These are phyloP conservation scores for Proteles cristata DNA, from an alignment of 2,113 vertebrate genomes.

Conservation along the genomic window DNA sequence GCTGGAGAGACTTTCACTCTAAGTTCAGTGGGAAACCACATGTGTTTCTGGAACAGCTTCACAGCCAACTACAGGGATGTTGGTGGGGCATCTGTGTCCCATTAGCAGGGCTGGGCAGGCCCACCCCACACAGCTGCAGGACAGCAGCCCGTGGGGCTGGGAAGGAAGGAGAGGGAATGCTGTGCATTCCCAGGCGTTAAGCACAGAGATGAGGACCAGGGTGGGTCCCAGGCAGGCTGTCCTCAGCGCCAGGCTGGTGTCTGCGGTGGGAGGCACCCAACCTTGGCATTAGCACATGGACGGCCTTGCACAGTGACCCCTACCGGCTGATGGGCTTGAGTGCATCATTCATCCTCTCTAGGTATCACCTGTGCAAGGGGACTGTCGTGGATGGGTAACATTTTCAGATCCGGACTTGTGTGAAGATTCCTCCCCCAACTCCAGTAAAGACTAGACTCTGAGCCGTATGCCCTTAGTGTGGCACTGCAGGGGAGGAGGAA, in stretches of 20 bases:
- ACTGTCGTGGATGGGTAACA: fast-evolving
- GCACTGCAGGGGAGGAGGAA: not conserved
- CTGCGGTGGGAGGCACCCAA: not conserved
- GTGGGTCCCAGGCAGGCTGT: not conserved
- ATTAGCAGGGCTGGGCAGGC: constrained; percentile 68
- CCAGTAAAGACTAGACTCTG: not conserved
- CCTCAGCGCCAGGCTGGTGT: not conserved
- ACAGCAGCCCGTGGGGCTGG: constrained; percentile 59
- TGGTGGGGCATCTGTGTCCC: constrained; percentile 75
- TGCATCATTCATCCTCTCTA: not conserved
- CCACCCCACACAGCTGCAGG: not conserved
- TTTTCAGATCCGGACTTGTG: not conserved
- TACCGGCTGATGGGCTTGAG: not conserved
- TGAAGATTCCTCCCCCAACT: not conserved
- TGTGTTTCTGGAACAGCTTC: constrained; percentile 74
- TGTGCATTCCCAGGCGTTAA: not conserved
- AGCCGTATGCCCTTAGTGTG: too few relatives aligned
- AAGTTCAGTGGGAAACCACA: constrained; percentile 82
- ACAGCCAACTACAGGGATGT: constrained; percentile 76
- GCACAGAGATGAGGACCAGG: too few relatives aligned
- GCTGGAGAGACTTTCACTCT: constrained; percentile 82
- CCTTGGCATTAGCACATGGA: not conserved
- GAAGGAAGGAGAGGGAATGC: constrained; percentile 49
- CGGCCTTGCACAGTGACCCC: fast-evolving
- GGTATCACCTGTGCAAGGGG: not conserved